Evolutionary conservation across 2,797 vertebrate genomes (phyloP), one percentile per base, ranked within the genome.

Genomic region (Enteromius trimaculatus): DNA sequence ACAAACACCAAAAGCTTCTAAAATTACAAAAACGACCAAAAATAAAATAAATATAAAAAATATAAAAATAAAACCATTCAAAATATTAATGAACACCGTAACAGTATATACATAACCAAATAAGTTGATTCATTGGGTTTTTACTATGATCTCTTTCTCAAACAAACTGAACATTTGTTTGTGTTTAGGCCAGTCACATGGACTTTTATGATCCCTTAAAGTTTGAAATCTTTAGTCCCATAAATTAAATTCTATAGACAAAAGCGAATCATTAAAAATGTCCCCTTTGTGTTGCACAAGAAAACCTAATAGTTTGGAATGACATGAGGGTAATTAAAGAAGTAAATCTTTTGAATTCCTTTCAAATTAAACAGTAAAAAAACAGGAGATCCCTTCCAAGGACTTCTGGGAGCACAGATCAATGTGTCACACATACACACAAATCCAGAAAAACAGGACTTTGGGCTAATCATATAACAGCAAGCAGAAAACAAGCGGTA

Each of bases 391-490:
- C 51, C 21, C 31, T 64, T 64, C 3, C 26, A 49, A 31, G 34
- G 34, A 44, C 19, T 71, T 65, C 34, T 71, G 39, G 29, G 53
- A 51, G 21, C n/a, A 55, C 3, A 65, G 29, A 14, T 65, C 19
- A 60, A 4, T 37, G 26, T 55, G 60, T 51, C 55, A 74, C 26
- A 62, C 58, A 31, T 19, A 69, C 55, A 44, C 49, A 69, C 51
- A 76, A 26, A 7, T 37, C 51, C n/a, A 66, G 44, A 39, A 51
- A 66, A 60, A 70, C 55, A 53, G 72, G 84, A 51, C 42, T 77
- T 29, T 49, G 39, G 39, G 19, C 64, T 80, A 66, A 80, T 83
- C 65, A 77, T 85, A 81, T 77, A 74, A 86, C 74, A 23, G n/a
- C 55, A 64, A 64, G 58, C 68, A 82, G 79, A 81, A 84, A 84